Evolutionary conservation across 1,140 invertebrate genomes (phyloP), one percentile per base, ranked within the genome.

Genomic region (Thereuonema tuberculata): DNA sequence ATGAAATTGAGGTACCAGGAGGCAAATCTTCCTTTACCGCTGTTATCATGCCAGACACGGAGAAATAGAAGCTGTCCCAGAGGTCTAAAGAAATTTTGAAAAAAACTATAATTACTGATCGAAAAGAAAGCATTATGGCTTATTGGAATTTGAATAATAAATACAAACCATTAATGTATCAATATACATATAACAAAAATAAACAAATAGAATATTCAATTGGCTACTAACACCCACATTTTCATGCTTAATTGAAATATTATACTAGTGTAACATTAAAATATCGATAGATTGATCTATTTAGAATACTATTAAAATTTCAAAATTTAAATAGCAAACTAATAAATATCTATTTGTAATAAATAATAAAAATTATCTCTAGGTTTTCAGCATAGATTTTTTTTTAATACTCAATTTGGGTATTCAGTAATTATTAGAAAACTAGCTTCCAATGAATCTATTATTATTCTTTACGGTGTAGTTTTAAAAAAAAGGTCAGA

Each of bases 1-100:
- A 81, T 67, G 62, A 74, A 73, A 52, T 75, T 75, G 27, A 79
- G 68, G 61, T 72, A 79, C 79, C 79, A 81, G 0, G 78, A 79
- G 2, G 72, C 76, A 24, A 71, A 66, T 26, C 72, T 69, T 2
- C 77, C 77, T 58, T 72, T 71, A 1, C 79, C 79, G n/a, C 72
- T 72, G 64, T 79, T 78, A 66, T 81, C 78, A 62, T 80, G 78
- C 79, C 79, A 80, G 2, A 81, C 71, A 17, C 77, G 69, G 5
- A 78, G 66, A 65, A 76, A 80, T 53, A 73, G 77, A 48, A 80
- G 66, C 14, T 70, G 63, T 12, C 79, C 79, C 1, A 81, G 67
- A 3, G 74, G 70, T 58, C 78, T 78, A 59, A 3, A 47, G 46
- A 31, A 24, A 5, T 50, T 50, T 50, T 12, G 5, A 17, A 5